These are phyloP conservation scores for Zingel zingel DNA, from an alignment of 2,113 vertebrate genomes.

Conservation along the genomic window DNA sequence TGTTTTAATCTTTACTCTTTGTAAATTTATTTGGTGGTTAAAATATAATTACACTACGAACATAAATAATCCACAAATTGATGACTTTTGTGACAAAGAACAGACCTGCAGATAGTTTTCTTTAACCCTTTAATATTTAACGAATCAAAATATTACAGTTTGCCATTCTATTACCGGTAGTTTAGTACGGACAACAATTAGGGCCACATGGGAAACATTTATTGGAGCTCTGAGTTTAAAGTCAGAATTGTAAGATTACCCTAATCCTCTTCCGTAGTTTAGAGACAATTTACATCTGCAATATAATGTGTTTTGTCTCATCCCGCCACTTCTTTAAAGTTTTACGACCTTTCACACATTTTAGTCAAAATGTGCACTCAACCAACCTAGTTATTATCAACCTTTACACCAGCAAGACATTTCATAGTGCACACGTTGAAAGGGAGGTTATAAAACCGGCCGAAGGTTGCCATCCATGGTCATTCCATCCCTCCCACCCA, in stretches of 20 bases:
- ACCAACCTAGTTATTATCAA: too few species aligned
- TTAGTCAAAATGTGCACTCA: not conserved
- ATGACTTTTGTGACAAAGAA: not conserved
- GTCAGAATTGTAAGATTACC: too few species aligned
- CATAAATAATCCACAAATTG: not conserved
- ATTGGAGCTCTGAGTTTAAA: too few species aligned
- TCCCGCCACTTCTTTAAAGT: not conserved
- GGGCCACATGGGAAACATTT: too few species aligned
- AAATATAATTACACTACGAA: not conserved
- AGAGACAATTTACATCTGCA: not conserved
- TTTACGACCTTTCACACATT: not conserved
- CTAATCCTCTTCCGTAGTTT: not conserved
- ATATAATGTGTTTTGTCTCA: not conserved
- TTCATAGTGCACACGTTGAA: not conserved
- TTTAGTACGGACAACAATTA: too few species aligned
- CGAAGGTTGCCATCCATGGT: constrained; percentile 39
- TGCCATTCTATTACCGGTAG: not conserved
- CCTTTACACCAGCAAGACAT: not conserved
- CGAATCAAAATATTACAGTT: not conserved
- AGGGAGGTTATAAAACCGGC: constrained; percentile 36
- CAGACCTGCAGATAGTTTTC: not conserved
- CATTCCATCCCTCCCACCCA: not conserved
- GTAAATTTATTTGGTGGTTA: not conserved
- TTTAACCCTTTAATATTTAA: not conserved
- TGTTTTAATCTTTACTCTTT: not conserved